phyloP scores from a whole-genome alignment of 2,888 invertebrate genomes.

The Oscheius sp. region DNA sequence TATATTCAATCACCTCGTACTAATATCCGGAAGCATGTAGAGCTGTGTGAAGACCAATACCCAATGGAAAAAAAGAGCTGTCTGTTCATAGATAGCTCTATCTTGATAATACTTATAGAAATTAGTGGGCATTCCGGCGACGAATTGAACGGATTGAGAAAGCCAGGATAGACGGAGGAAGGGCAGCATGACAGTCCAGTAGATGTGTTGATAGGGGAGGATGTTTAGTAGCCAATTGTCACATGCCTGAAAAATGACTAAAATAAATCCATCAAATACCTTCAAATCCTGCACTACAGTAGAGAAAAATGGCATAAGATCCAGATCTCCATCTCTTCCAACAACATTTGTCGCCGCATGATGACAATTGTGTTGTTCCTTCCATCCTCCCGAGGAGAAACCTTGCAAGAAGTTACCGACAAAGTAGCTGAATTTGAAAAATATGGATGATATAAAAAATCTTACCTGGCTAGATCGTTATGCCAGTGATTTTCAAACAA shows the following conservation, averaged over 20 bases:
- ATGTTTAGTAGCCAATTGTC: constrained; percentile 59
- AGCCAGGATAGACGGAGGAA: constrained; percentile 67
- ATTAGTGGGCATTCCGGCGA: constrained; percentile 58
- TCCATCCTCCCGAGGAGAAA: constrained; percentile 68
- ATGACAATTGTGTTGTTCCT: constrained; percentile 67
- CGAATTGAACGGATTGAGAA: constrained; percentile 61
- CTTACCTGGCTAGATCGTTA: constrained; percentile 51
- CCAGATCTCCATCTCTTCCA: constrained; percentile 67
- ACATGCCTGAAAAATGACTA: constrained; percentile 27
- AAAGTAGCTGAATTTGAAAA: constrained; percentile 50
- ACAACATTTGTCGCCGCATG: constrained; percentile 69
- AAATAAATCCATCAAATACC: constrained; percentile 28
- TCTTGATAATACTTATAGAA: constrained; percentile 60
- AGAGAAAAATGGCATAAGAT: constrained; percentile 68
- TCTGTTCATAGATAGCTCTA: constrained; percentile 54
- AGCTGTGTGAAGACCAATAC: constrained; percentile 58
- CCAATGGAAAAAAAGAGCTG: constrained; percentile 63
- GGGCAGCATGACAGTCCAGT: constrained; percentile 65
- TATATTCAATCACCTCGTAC: constrained; percentile 19
- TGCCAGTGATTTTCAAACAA: constrained; percentile 61
- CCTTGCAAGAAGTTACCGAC: constrained; percentile 68
- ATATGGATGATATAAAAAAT: neutral
- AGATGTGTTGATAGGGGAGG: constrained; percentile 67
- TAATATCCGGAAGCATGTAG: constrained; percentile 59
- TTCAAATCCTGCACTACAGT: constrained; percentile 66